Base-by-base conservation (phyloP, 2,113 vertebrate genomes). In the Laterallus jamaicensis region DNA sequence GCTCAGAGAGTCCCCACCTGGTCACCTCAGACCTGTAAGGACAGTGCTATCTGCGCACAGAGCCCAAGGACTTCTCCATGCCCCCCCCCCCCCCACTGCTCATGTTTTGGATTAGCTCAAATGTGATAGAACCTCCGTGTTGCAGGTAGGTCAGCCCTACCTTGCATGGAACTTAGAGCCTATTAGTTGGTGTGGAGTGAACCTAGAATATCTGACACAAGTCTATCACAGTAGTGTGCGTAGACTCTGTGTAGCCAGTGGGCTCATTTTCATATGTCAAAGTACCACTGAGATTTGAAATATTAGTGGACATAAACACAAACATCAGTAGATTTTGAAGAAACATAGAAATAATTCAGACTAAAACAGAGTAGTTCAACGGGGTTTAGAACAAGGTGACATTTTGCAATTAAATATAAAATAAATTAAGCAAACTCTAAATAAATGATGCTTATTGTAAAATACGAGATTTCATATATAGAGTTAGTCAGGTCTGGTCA, bases 371-470 rank as follows among this genome's bases (percentile, higher is more conserved):
- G 37, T n/a, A 70, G 21, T 69, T 89, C 59, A 82, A 75, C 74
- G 19, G 24, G 25, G 11, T 82, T 87, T 82, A 90, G 44, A 90
- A 39, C 8, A 67, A 44, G 32, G 25, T 7, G 25, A 37, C 68
- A 28, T 68, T 93, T 82, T 88, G 47, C 58, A 85, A 68, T 85
- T 52, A 90, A 79, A 79, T 82, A 8, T 79, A 79, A 93, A 92
- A 79, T 56, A 64, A 82, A 77, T 35, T 73, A 91, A 93, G 6
- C 3, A 15, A 78, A 64, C 10, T 77, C 32, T 62, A 62, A 85
- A 87, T 59, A 58, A 82, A 62, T 71, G 44, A 62, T 15, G 2
- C 15, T 79, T 92, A 32, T 42, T 82, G 15, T 40, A 59, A 84
- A 90, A 68, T 63, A n/a, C 13, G 22, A 74, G 47, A 74, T 64